A percentile compares a stretch with the other conserved stretches of the same genome.
phyloP scores from a whole-genome alignment of 2,888 invertebrate species.

The Punctoribates punctum region DNA sequence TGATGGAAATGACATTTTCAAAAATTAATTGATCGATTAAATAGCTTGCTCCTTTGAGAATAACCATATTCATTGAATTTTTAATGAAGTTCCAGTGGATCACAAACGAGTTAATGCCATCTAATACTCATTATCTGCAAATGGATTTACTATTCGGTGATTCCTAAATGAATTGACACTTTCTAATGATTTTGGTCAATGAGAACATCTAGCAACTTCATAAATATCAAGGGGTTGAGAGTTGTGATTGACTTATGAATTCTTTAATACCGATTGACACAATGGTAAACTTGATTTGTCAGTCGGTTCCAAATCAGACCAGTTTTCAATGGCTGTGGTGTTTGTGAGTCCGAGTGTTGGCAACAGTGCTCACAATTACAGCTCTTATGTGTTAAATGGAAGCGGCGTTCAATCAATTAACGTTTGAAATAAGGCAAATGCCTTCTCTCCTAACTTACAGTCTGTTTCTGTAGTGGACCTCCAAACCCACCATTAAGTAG shows the following conservation, averaged over 20 bases:
- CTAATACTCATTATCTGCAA: too few relatives aligned
- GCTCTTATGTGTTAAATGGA: not conserved
- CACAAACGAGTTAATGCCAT: too few relatives aligned
- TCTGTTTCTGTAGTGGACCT: not conserved
- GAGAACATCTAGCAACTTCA: too few relatives aligned
- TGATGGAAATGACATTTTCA: too few relatives aligned
- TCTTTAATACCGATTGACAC: constrained; percentile 10
- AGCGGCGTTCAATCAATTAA: not conserved
- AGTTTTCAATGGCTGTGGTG: not conserved
- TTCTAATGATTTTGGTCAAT: too few relatives aligned
- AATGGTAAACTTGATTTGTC: not conserved
- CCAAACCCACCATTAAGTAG: constrained; percentile 13
- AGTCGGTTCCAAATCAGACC: not conserved
- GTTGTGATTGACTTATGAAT: not conserved
- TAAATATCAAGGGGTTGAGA: not conserved
- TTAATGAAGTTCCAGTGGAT: too few relatives aligned
- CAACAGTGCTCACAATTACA: not conserved
- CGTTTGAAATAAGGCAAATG: constrained; percentile 9
- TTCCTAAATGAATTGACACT: too few relatives aligned
- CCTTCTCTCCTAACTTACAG: not conserved
- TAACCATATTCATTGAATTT: too few relatives aligned
- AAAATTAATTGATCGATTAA: too few relatives aligned
- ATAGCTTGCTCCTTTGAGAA: too few relatives aligned
- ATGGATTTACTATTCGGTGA: too few relatives aligned
- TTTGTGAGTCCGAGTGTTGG: not conserved